Evolutionary conservation across 2,888 invertebrate genomes (phyloP).

Genomic region (Tetrapedia diversipes): DNA sequence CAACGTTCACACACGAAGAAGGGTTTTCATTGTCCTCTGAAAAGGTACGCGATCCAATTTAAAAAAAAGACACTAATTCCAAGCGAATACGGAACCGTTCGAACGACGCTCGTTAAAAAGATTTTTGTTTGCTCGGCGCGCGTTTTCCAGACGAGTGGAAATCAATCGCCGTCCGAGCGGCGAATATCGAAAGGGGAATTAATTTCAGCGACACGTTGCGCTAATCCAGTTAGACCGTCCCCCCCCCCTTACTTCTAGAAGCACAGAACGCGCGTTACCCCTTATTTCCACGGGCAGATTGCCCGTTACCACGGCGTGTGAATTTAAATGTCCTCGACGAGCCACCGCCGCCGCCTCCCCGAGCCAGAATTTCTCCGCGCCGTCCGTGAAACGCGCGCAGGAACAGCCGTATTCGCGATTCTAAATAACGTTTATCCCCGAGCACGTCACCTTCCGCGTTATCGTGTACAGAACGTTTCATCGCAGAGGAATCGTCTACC

Average conservation of each 20-base stretch:
- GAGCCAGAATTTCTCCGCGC: background rate
- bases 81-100: background rate
- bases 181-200: constrained; percentile 59
- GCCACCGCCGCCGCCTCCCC: background rate
- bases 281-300: constrained; percentile 54
- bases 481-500: no score
- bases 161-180: constrained; percentile 48
- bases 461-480: no score
- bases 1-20: no score
- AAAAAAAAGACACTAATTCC: background rate
- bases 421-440: constrained; percentile 8
- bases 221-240: constrained; percentile 66
- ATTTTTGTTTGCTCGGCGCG: constrained; percentile 24
- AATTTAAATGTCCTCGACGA: constrained; percentile 50
- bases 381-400: background rate
- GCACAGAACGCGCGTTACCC: constrained; percentile 45
- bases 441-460: background rate
- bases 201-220: constrained; percentile 61
- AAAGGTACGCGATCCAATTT: no score
- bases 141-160: constrained; percentile 31
- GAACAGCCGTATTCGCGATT: constrained; percentile 15
- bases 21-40: no score
- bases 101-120: background rate
- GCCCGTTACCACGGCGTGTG: constrained; percentile 52
- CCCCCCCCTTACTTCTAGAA: constrained; percentile 52